Conservation (phyloP, 2,113 vertebrate genomes). For the Protobothrops mucrosquamatus region DNA sequence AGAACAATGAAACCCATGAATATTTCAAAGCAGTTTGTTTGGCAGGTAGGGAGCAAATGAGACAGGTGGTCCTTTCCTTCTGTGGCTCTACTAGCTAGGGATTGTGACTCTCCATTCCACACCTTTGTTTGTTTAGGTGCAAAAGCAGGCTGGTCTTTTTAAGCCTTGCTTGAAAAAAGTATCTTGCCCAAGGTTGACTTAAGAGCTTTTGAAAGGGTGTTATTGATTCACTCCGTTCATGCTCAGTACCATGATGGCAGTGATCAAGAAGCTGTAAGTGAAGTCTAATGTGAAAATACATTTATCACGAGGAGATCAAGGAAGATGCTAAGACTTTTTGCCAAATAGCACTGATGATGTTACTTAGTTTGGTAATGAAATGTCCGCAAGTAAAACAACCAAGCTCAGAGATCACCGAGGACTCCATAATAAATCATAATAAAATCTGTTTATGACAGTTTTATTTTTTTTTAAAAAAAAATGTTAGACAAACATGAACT, state of each 20-base stretch:
- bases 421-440: neutral
- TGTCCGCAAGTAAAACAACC: neutral
- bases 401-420: neutral
- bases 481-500: neutral
- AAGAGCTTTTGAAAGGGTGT: conserved; percentile 41
- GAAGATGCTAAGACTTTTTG: neutral
- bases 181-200: conserved; percentile 27
- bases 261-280: conserved; percentile 15
- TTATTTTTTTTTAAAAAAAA: neutral
- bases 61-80: conserved; percentile 28
- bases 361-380: neutral
- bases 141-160: neutral
- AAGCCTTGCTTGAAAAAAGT: conserved; percentile 20
- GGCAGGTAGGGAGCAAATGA: conserved; percentile 49
- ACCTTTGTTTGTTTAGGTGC: conserved; percentile 35
- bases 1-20: conserved; percentile 66
- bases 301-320: neutral
- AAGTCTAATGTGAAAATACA: neutral
- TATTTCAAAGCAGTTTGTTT: conserved; percentile 61
- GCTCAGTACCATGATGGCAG: conserved; percentile 11
- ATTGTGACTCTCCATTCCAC: conserved; percentile 43
- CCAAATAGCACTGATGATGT: neutral
- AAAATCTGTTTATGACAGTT: neutral
- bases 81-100: conserved; percentile 35
- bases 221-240: conserved; percentile 29